Base-by-base conservation (phyloP, 2,888 invertebrate genomes). In the Ornithoptera priamus region DNA sequence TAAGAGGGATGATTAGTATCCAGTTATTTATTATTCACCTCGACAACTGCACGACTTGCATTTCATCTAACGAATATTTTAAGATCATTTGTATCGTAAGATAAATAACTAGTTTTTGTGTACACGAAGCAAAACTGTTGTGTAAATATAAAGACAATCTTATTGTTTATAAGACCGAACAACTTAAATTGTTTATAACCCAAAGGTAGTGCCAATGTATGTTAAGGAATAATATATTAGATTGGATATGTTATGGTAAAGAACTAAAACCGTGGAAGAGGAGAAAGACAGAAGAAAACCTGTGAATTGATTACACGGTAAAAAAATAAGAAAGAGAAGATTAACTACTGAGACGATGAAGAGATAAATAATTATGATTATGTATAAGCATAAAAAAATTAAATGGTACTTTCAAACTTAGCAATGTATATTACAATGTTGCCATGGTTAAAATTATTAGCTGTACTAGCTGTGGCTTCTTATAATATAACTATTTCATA, bases 21-120 rank as follows among this genome's bases (percentile, higher is more conserved):
- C 83, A 78, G 77, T 79, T 81, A 84, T 85, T 88, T 87, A 81
- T 84, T 86, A 88, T 87, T 85, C 87, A 75, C 79, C 75, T 78
- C 79, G 77, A 76, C 79, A 72, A 72, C 77, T 75, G 83, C 88
- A 89, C 88, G 89, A 88, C 87, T 86, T 81, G 80, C 82, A 85
- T 85, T 85, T 86, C 85, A 85, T 82, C 80, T 82, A 85, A 83
- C 83, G 86, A 86, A 88, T 89, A 88, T 88, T 85, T 86, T 83
- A 86, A 76, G 75, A 78, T 68, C 81, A 75, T 75, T 78, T 76
- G 78, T 81, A 79, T 76, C 76, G 78, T 78, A 78, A 78, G 79
- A 81, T 79, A 78, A 78, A 80, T 77, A 18, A 64, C 46, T 59
- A 12, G 50, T 59, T 66, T 62, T 50, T 7, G 66, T 36, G 8